Evolutionary conservation across 2,113 vertebrate species (phyloP).

Genomic region (Heptranchias perlo): DNA sequence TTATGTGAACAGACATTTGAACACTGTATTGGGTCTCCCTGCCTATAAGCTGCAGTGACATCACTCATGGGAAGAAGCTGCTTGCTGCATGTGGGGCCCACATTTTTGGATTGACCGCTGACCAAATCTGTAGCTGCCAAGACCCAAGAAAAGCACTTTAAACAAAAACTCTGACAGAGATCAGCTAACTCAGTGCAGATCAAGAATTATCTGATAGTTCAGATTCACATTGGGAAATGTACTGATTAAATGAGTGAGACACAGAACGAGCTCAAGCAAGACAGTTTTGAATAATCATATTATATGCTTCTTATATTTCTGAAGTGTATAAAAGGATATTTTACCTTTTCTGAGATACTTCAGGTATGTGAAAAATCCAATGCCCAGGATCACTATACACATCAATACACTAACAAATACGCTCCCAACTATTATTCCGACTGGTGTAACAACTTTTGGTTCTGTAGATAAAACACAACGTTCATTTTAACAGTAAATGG

Average conservation of each 20-base stretch:
- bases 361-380: slow-evolving; percentile 28
- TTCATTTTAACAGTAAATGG: background rate
- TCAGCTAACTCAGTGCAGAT: background rate
- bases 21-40: background rate
- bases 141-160: background rate
- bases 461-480: slow-evolving; percentile 2
- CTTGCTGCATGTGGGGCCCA: background rate
- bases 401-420: slow-evolving; percentile 31
- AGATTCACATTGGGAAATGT: background rate
- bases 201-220: background rate
- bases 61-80: background rate
- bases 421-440: background rate
- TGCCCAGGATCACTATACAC: background rate
- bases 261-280: background rate
- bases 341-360: slow-evolving; percentile 25
- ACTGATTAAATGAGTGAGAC: background rate
- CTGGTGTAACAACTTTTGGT: background rate
- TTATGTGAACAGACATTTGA: background rate
- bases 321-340: background rate
- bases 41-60: background rate
- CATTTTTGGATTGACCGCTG: background rate
- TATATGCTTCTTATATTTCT: background rate
- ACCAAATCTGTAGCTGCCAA: background rate
- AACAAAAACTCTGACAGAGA: background rate
- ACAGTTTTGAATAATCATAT: background rate